These are phyloP conservation scores for Apogon talboti DNA, from an alignment of 2,797 vertebrate genomes.

Conservation along the genomic window DNA sequence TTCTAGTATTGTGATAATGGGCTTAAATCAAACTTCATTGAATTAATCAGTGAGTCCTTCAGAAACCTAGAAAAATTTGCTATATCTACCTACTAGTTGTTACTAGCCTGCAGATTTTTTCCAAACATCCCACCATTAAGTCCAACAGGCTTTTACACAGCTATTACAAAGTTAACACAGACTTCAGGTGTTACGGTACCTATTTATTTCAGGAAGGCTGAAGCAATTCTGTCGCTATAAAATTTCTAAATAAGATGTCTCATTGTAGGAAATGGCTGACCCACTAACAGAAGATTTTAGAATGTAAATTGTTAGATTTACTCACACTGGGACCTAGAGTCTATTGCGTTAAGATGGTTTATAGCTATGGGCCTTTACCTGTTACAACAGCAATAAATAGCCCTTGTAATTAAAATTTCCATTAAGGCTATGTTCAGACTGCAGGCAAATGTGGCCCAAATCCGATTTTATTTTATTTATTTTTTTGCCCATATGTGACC, in stretches of 20 bases:
- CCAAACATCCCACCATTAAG: conserved; percentile 4
- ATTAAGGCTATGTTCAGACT: no score
- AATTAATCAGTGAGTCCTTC: no score
- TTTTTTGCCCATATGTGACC: no score
- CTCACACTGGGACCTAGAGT: conserved; percentile 28
- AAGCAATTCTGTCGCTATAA: conserved; percentile 10
- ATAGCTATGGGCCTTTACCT: conserved; percentile 30
- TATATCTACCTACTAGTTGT: no score
- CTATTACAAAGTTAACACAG: conserved; percentile 18
- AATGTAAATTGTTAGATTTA: conserved; percentile 40
- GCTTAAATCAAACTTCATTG: no score
- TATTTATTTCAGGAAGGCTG: conserved; percentile 14
- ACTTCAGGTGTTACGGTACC: neutral
- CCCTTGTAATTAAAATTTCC: conserved; percentile 18
- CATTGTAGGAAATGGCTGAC: conserved; percentile 27
- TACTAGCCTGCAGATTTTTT: neutral
- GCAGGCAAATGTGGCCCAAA: no score
- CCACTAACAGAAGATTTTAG: conserved; percentile 34
- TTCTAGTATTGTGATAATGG: no score
- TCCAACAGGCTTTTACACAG: conserved; percentile 8
- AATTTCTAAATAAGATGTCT: conserved; percentile 31
- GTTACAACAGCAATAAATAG: conserved; percentile 9
- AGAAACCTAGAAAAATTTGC: no score
- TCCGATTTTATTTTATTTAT: no score
- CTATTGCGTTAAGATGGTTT: conserved; percentile 43